A percentile compares a stretch with the other conserved stretches of the same genome.
phyloP scores from a whole-genome alignment of 2,113 vertebrate genomes.

The Colistium nudipinnis region DNA sequence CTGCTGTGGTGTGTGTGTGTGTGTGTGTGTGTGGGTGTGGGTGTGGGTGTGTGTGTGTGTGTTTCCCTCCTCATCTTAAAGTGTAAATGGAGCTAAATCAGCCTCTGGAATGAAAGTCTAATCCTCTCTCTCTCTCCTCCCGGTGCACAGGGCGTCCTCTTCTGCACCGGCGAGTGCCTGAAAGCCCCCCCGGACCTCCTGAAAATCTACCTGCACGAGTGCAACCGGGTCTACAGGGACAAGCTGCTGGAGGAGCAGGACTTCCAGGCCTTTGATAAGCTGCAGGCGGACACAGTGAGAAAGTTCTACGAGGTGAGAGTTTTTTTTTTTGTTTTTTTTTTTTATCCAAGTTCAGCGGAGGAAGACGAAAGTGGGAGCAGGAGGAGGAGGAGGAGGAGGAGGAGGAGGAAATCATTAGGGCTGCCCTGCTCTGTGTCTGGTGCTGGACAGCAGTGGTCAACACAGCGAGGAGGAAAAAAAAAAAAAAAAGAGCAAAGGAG shows the following conservation, averaged over 20 bases:
- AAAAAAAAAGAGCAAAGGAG: constrained; percentile 36
- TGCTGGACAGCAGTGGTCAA: constrained; percentile 64
- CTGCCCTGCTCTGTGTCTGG: constrained; percentile 58
- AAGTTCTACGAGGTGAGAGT: constrained; percentile 88
- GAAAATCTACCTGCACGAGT: constrained; percentile 91
- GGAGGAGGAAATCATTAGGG: constrained; percentile 57
- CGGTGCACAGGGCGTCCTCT: constrained; percentile 86
- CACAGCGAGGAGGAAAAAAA: constrained; percentile 55
- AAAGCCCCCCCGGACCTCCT: constrained; percentile 85
- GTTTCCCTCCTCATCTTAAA: constrained; percentile 26
- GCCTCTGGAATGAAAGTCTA: constrained; percentile 32
- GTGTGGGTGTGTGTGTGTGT: too few relatives aligned
- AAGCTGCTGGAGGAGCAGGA: constrained; percentile 90
- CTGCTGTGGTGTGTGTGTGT: too few relatives aligned
- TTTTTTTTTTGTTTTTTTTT: constrained; percentile 67
- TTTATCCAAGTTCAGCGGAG: constrained; percentile 56
- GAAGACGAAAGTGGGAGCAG: background rate
- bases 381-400: background rate
- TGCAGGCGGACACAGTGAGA: constrained; percentile 86
- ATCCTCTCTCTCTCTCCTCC: constrained; percentile 9
- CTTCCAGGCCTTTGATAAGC: constrained; percentile 86
- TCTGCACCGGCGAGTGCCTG: constrained; percentile 86
- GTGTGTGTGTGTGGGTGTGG: too few relatives aligned
- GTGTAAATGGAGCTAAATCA: constrained; percentile 37
- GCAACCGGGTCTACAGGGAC: constrained; percentile 89